A percentile compares a stretch with the other conserved stretches of the same genome.
These are phyloP conservation scores for Catotricha subobsoleta DNA, from an alignment of 2,888 invertebrate genomes.

Conservation along the genomic window DNA sequence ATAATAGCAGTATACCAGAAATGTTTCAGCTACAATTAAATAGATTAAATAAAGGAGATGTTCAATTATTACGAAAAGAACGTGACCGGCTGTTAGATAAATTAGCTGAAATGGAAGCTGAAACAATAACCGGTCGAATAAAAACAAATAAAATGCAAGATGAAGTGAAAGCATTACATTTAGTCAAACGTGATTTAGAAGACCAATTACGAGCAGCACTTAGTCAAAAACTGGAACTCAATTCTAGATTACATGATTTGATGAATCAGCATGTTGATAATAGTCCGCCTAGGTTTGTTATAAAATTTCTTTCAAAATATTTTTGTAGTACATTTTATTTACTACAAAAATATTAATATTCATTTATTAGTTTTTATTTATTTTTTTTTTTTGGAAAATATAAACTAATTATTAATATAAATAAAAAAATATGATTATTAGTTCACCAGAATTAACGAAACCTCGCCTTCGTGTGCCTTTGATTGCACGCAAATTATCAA, in stretches of 20 bases:
- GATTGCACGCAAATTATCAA: conserved; percentile 6
- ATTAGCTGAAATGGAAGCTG: conserved; percentile 59
- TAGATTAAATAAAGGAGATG: conserved; percentile 32
- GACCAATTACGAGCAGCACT: conserved; percentile 38
- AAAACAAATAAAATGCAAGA: conserved; percentile 46
- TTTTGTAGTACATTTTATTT: neutral
- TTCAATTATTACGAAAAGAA: conserved; percentile 47
- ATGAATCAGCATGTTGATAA: conserved; percentile 27
- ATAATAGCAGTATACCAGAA: conserved; percentile 15
- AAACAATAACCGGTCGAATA: conserved; percentile 45
- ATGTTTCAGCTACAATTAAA: conserved; percentile 24
- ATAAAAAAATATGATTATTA: conserved; percentile 11
- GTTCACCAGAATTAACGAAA: conserved; percentile 24
- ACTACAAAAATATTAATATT: neutral
- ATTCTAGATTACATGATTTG: conserved; percentile 37
- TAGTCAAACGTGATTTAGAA: conserved; percentile 39
- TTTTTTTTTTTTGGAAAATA: neutral
- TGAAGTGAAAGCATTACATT: conserved; percentile 39
- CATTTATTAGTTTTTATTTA: neutral
- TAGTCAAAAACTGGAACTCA: conserved; percentile 38
- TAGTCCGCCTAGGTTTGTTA: conserved; percentile 25
- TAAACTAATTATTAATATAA: neutral
- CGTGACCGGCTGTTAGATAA: conserved; percentile 57
- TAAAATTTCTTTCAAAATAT: neutral
- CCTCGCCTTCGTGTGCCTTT: conserved; percentile 13